Evolutionary conservation across 2,113 vertebrate genomes (phyloP).

Genomic region (Microtus montanus): DNA sequence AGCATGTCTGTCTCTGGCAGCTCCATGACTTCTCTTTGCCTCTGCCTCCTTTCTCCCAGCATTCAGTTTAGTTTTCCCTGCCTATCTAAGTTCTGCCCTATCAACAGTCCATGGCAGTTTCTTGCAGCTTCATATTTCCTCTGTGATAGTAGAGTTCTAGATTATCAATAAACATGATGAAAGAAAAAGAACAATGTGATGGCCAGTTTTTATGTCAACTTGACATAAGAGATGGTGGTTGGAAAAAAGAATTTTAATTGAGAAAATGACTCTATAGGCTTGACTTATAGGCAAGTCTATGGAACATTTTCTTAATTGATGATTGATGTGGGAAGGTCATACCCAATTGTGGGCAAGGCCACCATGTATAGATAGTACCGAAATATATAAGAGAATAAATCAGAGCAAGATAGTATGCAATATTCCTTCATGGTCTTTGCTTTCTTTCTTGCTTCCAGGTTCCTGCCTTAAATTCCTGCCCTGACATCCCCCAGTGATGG

Average conservation of each 20-base stretch:
- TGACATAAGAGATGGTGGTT: background rate
- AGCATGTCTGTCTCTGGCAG: too few species aligned
- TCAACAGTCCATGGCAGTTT: too few species aligned
- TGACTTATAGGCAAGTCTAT: background rate
- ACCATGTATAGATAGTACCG: background rate
- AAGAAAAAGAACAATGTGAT: background rate
- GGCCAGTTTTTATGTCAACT: background rate
- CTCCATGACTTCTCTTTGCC: too few species aligned
- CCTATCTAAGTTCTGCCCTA: too few species aligned
- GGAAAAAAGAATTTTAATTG: background rate
- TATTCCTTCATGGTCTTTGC: background rate
- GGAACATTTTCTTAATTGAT: background rate
- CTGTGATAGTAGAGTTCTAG: too few species aligned
- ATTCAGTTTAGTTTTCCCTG: too few species aligned
- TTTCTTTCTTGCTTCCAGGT: background rate
- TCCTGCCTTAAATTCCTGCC: background rate
- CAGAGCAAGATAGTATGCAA: background rate
- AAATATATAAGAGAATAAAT: background rate
- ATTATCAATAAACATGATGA: too few species aligned
- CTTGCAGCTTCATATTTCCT: too few species aligned
- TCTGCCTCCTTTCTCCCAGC: too few species aligned
- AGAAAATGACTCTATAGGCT: background rate
- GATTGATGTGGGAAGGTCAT: background rate
- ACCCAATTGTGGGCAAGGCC: background rate
- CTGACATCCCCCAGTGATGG: background rate